Evolutionary conservation across 2,797 vertebrate species (phyloP).

Genomic region (Eurystomus glaucurus): DNA sequence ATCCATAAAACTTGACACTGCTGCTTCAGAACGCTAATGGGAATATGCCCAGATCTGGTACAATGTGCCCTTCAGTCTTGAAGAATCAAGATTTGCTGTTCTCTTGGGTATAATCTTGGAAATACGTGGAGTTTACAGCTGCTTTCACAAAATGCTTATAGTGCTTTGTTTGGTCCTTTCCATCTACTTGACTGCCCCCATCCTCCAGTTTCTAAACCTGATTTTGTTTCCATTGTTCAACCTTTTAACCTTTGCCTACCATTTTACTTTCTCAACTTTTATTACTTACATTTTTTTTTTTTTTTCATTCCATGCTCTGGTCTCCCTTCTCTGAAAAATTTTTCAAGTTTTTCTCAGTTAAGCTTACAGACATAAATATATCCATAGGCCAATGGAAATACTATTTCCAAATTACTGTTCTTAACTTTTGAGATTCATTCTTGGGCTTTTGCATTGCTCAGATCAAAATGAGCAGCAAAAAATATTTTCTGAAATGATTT

Average conservation of each 20-base stretch:
- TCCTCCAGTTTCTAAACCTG: background rate
- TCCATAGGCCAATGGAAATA: background rate
- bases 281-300: background rate
- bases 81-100: background rate
- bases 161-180: background rate
- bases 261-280: background rate
- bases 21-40: background rate
- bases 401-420: background rate
- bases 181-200: background rate
- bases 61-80: background rate
- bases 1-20: accelerated
- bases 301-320: background rate
- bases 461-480: background rate
- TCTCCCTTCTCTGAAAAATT: background rate
- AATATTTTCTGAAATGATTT: background rate
- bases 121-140: background rate
- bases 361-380: background rate
- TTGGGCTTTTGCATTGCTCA: background rate
- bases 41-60: background rate
- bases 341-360: background rate
- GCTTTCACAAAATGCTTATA: background rate
- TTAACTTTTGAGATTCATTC: background rate
- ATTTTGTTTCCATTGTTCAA: background rate
- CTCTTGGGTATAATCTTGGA: background rate
- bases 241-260: background rate